A percentile compares a stretch with the other conserved stretches of the same genome.
Evolutionary conservation across 2,888 invertebrate species (phyloP).

Genomic region (Halictus ligatus): DNA sequence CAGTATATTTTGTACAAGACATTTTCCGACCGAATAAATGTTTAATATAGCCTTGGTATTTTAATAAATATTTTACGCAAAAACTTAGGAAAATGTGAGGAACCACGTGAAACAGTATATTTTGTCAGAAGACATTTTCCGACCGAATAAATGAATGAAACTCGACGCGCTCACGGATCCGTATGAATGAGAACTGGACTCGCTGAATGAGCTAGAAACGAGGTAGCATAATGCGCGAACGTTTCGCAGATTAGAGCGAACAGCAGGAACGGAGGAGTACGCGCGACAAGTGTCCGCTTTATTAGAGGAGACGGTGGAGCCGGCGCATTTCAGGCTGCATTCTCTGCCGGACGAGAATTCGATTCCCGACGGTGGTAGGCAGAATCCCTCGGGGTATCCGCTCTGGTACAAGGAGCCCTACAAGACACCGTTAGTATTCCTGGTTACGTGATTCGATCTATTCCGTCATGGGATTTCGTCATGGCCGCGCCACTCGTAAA

Average conservation of each 20-base stretch:
- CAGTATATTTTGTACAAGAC: too few relatives aligned
- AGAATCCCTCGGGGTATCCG: conserved; percentile 68
- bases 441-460: conserved; percentile 39
- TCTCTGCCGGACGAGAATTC: conserved; percentile 72
- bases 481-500: conserved; percentile 36
- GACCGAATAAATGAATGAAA: too few relatives aligned
- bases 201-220: background rate
- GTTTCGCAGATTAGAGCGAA: conserved; percentile 70
- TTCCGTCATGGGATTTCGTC: conserved; percentile 5
- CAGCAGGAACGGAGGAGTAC: conserved; percentile 72
- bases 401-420: conserved; percentile 77
- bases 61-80: too few relatives aligned
- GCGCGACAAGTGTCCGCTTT: conserved; percentile 74
- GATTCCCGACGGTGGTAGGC: conserved; percentile 64
- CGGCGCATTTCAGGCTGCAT: conserved; percentile 73
- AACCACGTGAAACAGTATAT: too few relatives aligned
- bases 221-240: background rate
- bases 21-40: too few relatives aligned
- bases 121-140: too few relatives aligned
- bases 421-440: conserved; percentile 71
- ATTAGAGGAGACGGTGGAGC: conserved; percentile 75
- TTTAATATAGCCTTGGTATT: too few relatives aligned
- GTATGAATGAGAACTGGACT: background rate
- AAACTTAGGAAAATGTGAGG: too few relatives aligned
- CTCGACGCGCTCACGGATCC: background rate